Evolutionary conservation across 2,888 invertebrate species (phyloP), one percentile per base, ranked within the genome.

Genomic region (Brenthis hecate): DNA sequence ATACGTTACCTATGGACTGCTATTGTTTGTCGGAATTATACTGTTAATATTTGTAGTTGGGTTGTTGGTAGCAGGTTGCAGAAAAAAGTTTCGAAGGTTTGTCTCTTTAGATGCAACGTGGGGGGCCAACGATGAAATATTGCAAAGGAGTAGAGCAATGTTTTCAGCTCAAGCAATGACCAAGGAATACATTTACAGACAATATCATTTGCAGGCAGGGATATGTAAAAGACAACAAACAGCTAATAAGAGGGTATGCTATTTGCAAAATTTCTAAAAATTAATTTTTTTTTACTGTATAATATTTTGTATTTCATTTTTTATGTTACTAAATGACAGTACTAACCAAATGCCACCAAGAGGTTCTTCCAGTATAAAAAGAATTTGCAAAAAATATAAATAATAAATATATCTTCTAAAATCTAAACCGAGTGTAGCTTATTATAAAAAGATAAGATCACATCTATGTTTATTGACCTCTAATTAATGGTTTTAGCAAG

Each of bases 131-230:
- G 83, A 77, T 57, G 85, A 85, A 2, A 66, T 91, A 13, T 76
- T 93, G 60, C 81, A 81, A 71, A 80, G 92, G 3, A 92, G 93
- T 71, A 81, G 93, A 57, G 87, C 85, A 1, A 92, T 93, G 93
- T 93, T 93, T 76, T 83, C 86, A 1, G 90, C 91, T 5, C 90
- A 92, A 66, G 91, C 92, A 3, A 92, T 92, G 92, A 93, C 93
- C 14, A 93, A 93, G 72, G 93, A 93, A 77, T 93, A 92, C 73
- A 83, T 93, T 77, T 93, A 93, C 73, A 81, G 93, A 0, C 93
- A 92, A 74, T 90, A 92, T 72, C 90, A 92, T 69, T 78, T 92
- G 48, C 88, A 91, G 67, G 90, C 91, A 0, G 90, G 91, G 0
- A 86, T 92, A 19, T 47, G 81, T 11, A 78, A 77, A n/a, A 78